Evolutionary conservation across 2,113 vertebrate genomes (phyloP), one percentile per base, ranked within the genome.

Genomic region (Melanerpes aurifrons): DNA sequence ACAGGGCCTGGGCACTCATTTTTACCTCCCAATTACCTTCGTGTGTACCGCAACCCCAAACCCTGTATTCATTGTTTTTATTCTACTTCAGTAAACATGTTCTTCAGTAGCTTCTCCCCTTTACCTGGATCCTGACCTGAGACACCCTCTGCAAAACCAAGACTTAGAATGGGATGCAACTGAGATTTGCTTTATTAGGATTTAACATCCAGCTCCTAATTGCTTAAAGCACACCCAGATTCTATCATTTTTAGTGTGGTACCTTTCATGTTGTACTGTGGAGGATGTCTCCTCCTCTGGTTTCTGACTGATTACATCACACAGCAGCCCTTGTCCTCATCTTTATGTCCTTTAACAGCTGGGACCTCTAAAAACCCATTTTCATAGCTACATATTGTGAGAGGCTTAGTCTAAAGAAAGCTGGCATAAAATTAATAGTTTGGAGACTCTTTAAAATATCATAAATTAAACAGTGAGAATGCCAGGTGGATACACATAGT

Each of bases 1-100:
- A 24, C 6, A 32, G 28, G 32, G 29, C 32, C 37, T 12, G 9
- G 78, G 24, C 77, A 17, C 28, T 61, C 29, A 1, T 57, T 59
- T 37, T 21, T 15, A 1, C 2, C 18, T 18, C 12, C 21, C n/a
- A 37, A 6, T 35, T 43, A 35, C 21, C 19, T 35, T 35, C 68
- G 37, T 73, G 9, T 43, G 31, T 12, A 7, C 40, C 15, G 15
- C 16, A 45, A 15, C 43, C 43, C 43, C 18, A 45, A 15, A 24
- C 6, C 12, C 29, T 12, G 7, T 13, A 26, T 15, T 28, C 6
- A 31, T 13, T 22, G 11, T 19, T 45, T 78, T 45, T 18, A 14
- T 53, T n/a, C n/a, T 19, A 3, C 32, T 47, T 28, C 21, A 22
- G 7, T 28, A 63, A 70, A 50, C 0, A 0, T 13, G n/a, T 7